phyloP scores from a whole-genome alignment of 1,140 invertebrate species.

The Pantala flavescens region DNA sequence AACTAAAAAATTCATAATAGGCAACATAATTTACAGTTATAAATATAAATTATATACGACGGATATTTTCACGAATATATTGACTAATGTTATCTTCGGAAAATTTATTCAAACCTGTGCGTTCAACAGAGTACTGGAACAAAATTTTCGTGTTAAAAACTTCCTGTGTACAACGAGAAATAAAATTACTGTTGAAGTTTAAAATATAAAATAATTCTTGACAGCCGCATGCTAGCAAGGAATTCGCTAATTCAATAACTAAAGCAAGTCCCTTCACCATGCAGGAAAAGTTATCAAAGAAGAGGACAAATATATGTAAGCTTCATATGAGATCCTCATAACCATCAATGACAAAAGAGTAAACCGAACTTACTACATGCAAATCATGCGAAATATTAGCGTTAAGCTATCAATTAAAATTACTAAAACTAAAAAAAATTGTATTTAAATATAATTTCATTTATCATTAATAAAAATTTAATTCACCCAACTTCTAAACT shows the following conservation, averaged over 20 bases:
- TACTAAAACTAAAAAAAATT: background rate
- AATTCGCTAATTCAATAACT: background rate
- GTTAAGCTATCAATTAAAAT: background rate
- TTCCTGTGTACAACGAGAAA: no score
- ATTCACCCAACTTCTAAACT: no score
- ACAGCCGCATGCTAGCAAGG: background rate
- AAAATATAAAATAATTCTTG: background rate
- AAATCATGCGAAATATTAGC: constrained; percentile 10
- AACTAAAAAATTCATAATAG: no score
- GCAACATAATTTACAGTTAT: no score
- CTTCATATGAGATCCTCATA: background rate
- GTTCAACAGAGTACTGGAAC: no score
- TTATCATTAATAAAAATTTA: no score
- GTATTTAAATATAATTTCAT: background rate
- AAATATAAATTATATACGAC: no score
- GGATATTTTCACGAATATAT: no score
- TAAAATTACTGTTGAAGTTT: background rate
- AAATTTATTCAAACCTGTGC: no score
- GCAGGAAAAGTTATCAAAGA: background rate
- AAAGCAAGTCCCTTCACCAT: background rate
- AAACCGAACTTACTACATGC: background rate
- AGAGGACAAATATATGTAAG: background rate
- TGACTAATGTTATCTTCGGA: no score
- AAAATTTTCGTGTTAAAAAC: no score
- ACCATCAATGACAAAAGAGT: background rate